phyloP scores from a whole-genome alignment of 2,888 invertebrate genomes.

The Desoria tigrina region DNA sequence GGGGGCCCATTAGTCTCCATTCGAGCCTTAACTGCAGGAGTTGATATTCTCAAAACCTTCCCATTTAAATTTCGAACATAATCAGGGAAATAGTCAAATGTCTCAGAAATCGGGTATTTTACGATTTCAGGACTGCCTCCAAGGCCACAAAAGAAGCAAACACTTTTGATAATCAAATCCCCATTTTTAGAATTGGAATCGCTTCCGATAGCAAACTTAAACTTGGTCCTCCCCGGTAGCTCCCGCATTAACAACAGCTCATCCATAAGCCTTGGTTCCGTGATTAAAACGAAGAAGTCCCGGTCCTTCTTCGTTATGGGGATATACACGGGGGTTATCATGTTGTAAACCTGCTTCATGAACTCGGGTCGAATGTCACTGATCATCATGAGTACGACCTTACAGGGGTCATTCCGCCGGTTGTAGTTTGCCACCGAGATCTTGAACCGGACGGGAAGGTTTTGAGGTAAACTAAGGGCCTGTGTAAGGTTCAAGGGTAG shows the following conservation, averaged over 20 bases:
- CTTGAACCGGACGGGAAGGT: constrained; percentile 17
- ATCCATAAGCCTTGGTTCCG: constrained; percentile 13
- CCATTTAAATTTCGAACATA: constrained; percentile 4
- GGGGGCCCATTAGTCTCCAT: neutral
- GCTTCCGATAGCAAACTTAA: constrained; percentile 29
- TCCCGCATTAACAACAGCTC: constrained; percentile 28
- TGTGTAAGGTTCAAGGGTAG: neutral
- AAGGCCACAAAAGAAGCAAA: too few species aligned
- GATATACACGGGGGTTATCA: constrained; percentile 32
- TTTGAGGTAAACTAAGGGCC: neutral
- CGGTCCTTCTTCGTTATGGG: constrained; percentile 35
- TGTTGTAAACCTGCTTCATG: constrained; percentile 20
- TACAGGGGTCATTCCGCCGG: constrained; percentile 22
- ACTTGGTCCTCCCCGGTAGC: constrained; percentile 29
- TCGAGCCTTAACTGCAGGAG: neutral
- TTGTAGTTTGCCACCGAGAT: constrained; percentile 23
- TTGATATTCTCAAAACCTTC: neutral
- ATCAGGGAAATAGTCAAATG: constrained; percentile 11
- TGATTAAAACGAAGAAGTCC: constrained; percentile 39
- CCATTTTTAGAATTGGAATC: neutral
- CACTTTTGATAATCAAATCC: too few species aligned
- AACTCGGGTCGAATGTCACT: constrained; percentile 27
- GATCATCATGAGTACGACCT: constrained; percentile 28
- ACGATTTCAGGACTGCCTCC: neutral
- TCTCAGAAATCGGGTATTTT: neutral